A percentile compares a stretch with the other conserved stretches of the same genome.
Conservation (phyloP, 2,113 vertebrate genomes). For the Ivindomyrus marchei region DNA sequence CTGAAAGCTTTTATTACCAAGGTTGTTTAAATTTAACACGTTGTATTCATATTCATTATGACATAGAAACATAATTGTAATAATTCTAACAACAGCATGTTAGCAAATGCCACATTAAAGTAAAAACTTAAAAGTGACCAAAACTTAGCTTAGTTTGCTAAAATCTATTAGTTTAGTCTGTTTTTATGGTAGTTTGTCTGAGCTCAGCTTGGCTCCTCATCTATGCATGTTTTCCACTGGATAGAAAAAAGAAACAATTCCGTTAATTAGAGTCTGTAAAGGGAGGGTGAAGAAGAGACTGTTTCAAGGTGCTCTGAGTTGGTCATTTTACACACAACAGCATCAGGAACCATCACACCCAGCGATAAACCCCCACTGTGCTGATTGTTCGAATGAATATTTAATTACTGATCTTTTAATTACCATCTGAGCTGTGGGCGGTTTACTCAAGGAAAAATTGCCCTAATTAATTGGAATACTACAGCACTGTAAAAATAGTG, state of each 20-base stretch:
- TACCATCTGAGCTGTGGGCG: slow-evolving; percentile 54
- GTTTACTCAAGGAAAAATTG: slow-evolving; percentile 50
- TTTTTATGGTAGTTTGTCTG: background rate
- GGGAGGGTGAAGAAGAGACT: slow-evolving; percentile 15
- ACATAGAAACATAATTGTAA: background rate
- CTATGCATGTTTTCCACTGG: background rate
- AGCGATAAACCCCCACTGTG: slow-evolving; percentile 32
- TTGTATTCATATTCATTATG: background rate
- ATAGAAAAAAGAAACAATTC: background rate
- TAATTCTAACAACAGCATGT: background rate
- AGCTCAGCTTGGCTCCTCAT: background rate
- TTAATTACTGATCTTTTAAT: slow-evolving; percentile 57
- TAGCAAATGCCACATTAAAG: background rate
- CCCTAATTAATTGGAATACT: slow-evolving; percentile 56
- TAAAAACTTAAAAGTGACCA: background rate
- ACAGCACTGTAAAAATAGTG: slow-evolving; percentile 36
- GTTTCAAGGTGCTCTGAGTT: slow-evolving; percentile 47
- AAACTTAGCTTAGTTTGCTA: background rate
- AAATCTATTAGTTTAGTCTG: background rate
- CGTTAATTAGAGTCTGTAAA: slow-evolving; percentile 4
- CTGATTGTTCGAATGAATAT: slow-evolving; percentile 59
- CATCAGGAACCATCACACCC: slow-evolving; percentile 34
- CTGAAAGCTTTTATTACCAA: background rate
- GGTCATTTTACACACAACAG: slow-evolving; percentile 36
- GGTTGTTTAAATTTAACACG: background rate